Base-by-base conservation (phyloP, 2,888 invertebrate genomes). In the Abscondita cerata region DNA sequence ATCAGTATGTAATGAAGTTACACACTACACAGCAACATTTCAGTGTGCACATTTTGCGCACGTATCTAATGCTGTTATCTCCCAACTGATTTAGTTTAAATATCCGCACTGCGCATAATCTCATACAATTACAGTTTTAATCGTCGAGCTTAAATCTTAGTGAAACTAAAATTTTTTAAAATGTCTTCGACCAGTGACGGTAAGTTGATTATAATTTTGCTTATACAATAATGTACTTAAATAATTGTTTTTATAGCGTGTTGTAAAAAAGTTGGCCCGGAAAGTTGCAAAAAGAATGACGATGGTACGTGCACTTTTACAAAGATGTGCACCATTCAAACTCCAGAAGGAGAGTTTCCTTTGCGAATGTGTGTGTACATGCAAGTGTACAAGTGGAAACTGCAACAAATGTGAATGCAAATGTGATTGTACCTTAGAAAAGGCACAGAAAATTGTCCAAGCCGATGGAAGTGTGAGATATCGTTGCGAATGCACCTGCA, bases 361-460 rank as follows among this genome's bases (percentile, higher is more conserved):
- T n/a, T 66, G 66, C 11, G 66, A 66, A 56, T 66, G 66, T 25
- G 31, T 60, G 33, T 66, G 63, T 34, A 66, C 47, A 1, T 66
- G 66, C 20, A 36, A 34, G 13, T 53, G 55, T 16, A 15, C 44
- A 11, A 33, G 13, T 12, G 52, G 48, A 4, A 47, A 64, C 19
- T 64, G 66, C 59, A 31, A 59, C 1, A 61, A 54, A 11, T 66
- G 66, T 20, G 47, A 48, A 6, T 66, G 66, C 38, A 52, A 64
- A n/a, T 64, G 63, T 36, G 31, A 60, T 13, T 66, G 66, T 19
- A 64, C 54, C 8, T 25, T 41, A 5, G 56, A 61, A 40, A 61
- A 57, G 11, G 52, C 61, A 11, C 20, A 60, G 31, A 66, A 61
- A 36, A 44, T 61, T 31, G 51, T 34, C 40, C 33, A 31, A 1